Conservation (phyloP, 2,113 vertebrate species). For the Ictalurus furcatus region DNA sequence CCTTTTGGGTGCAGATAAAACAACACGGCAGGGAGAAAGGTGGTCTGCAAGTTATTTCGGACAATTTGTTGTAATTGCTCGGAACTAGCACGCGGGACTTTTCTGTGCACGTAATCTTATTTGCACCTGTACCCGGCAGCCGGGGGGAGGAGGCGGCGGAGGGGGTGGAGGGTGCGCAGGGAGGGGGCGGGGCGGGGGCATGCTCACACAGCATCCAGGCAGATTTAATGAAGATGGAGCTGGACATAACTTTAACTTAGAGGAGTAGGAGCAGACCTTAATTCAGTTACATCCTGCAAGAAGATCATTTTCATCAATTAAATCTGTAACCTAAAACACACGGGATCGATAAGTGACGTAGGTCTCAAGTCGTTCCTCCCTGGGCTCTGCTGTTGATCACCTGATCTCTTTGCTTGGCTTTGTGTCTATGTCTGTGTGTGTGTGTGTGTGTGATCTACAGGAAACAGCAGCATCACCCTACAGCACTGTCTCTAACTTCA, state of each 20-base stretch:
- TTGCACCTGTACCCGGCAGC: not conserved
- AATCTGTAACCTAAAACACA: constrained; percentile 32
- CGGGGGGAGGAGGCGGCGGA: too few relatives aligned
- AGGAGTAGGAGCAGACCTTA: not conserved
- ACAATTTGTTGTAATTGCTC: not conserved
- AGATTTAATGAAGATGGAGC: constrained; percentile 5
- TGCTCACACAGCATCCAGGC: not conserved
- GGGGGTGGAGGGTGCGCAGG: too few relatives aligned
- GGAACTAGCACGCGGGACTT: not conserved
- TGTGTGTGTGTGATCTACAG: constrained; percentile 62
- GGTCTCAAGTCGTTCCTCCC: not conserved
- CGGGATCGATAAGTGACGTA: constrained; percentile 7
- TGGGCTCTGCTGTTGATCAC: not conserved
- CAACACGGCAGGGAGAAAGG: not conserved
- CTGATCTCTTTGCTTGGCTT: constrained; percentile 22
- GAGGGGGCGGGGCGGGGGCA: not conserved
- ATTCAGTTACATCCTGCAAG: not conserved
- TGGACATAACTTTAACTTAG: not conserved
- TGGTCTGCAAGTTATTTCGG: constrained; percentile 26
- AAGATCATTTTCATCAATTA: constrained; percentile 13
- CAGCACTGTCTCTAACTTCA: constrained; percentile 64
- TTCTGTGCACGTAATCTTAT: not conserved
- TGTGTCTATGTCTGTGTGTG: constrained; percentile 41
- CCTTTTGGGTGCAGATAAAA: constrained; percentile 48
- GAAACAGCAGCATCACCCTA: constrained; percentile 64